A percentile compares a stretch with the other conserved stretches of the same genome.
Evolutionary conservation across 30 jellyfish, hydroid and myxozoan genomes (phyloP).

Genomic region (Rhopilema esculentum): DNA sequence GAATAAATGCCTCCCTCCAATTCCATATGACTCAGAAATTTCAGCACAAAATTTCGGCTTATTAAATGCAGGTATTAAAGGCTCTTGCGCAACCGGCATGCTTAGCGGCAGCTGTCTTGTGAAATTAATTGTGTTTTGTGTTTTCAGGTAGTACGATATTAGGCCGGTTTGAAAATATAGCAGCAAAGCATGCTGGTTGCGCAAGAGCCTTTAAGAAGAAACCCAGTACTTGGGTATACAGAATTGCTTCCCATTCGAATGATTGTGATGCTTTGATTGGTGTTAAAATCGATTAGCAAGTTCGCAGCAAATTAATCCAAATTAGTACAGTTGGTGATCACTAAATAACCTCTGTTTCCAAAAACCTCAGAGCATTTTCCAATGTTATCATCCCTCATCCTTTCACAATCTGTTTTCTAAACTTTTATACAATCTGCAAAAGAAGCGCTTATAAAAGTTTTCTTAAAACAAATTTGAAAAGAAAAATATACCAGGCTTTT

Average conservation of each 20-base stretch:
- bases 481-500: slow-evolving; percentile 31
- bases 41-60: too few species aligned
- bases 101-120: too few species aligned
- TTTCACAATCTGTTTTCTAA: not conserved
- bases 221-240: too few species aligned
- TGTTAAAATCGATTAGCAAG: not conserved
- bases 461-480: slow-evolving; percentile 17
- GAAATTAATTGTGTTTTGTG: too few species aligned
- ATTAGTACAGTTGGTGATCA: not conserved
- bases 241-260: not conserved
- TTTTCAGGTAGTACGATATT: too few species aligned
- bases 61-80: too few species aligned
- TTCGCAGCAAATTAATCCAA: not conserved
- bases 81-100: too few species aligned
- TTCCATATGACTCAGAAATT: too few species aligned
- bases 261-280: not conserved
- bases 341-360: not conserved
- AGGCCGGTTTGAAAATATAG: too few species aligned
- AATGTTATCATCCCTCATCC: not conserved
- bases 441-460: slow-evolving; percentile 26
- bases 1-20: too few species aligned
- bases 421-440: not conserved
- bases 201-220: not conserved
- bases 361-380: not conserved
- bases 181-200: too few species aligned